Conservation (phyloP, 2,797 vertebrate genomes). For the Aphelocoma californica region DNA sequence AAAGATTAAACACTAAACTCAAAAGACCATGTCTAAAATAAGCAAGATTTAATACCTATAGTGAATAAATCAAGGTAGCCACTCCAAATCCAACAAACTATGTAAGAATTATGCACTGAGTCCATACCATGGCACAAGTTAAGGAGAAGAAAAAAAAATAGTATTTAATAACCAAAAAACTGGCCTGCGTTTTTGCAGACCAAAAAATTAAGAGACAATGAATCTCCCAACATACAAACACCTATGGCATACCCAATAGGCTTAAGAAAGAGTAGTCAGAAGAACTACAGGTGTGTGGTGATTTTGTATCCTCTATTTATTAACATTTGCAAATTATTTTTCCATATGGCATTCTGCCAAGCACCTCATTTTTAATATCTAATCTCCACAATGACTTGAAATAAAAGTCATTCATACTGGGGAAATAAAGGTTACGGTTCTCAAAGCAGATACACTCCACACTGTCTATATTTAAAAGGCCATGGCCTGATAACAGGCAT, state of each 20-base stretch:
- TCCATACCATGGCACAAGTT: neutral
- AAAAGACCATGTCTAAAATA: neutral
- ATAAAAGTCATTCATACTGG: neutral
- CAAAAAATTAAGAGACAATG: neutral
- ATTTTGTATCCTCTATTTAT: neutral
- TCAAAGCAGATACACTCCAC: neutral
- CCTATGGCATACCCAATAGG: neutral
- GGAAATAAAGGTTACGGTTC: neutral
- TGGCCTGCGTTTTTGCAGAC: neutral
- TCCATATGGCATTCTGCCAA: neutral
- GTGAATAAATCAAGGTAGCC: neutral
- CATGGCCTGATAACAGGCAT: neutral
- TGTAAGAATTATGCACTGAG: neutral
- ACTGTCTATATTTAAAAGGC: slow-evolving; percentile 2
- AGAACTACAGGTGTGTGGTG: rapidly evolving
- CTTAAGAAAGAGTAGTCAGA: neutral
- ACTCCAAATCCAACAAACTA: neutral
- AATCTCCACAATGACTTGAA: neutral
- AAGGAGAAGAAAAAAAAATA: neutral
- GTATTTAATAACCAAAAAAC: neutral
- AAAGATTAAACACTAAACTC: neutral
- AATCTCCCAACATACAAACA: neutral
- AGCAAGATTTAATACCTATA: neutral
- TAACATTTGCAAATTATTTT: neutral
- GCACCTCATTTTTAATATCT: neutral